Evolutionary conservation across 2,797 vertebrate species (phyloP), one percentile per base, ranked within the genome.

Genomic region (Rhabdophis nuchalis): DNA sequence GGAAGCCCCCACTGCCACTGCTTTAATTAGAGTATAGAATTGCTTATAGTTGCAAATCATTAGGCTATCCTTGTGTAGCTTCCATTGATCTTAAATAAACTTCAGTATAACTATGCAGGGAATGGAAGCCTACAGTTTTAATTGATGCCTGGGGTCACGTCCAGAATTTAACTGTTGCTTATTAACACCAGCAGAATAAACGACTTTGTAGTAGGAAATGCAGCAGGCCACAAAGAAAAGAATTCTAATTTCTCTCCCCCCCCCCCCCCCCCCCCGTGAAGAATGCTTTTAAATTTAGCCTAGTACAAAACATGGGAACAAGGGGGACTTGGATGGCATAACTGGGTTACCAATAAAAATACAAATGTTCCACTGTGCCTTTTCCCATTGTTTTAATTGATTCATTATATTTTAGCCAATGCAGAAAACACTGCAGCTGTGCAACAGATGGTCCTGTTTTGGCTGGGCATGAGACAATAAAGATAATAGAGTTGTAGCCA

Each of bases 401-500:
- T 86, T 96, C 87, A 68, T 95, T 96, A 88, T 95, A 87, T 94
- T 95, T 94, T 92, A 91, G 93, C 90, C 92, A 95, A 91, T 93
- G 92, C n/a, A 64, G 86, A 94, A 94, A 94, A 7, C 18, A 18
- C 32, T 77, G 68, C 68, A 92, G 72, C 92, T 94, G 91, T 0
- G 27, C 93, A 96, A 95, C 95, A 95, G 85, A 87, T 95, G 95
- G 91, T 95, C 93, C 10, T 94, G 87, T 88, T 92, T 94, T 94
- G 95, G 93, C 93, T 94, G 89, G 10, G 0, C 53, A 86, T 91
- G 87, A 95, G 91, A 95, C 95, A 96, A 93, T 86, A 94, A 90
- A 92, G 95, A 95, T 88, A 94, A 95, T 90, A 93, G 93, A 94
- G 68, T 91, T 92, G 72, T 86, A 94, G 82, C 60, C 46, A 14